Conservation (phyloP, 1,140 invertebrate species). For the Anthonomus grandis region DNA sequence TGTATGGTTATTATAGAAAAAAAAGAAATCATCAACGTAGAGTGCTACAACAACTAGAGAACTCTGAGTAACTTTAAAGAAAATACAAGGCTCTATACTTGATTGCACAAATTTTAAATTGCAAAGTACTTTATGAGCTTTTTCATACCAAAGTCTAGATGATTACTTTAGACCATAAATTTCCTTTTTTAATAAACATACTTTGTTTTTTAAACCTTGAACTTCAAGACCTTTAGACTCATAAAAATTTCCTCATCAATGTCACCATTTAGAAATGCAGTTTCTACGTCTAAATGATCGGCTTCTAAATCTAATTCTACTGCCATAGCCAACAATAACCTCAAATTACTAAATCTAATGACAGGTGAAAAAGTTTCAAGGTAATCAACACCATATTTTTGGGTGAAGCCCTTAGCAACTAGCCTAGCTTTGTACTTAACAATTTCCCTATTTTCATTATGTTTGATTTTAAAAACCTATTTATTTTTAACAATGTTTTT, state of each 20-base stretch:
- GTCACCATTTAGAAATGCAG: conserved; percentile 46
- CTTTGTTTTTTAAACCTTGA: conserved; percentile 38
- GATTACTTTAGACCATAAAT: no score
- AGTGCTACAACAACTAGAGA: conserved; percentile 33
- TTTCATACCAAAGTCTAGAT: conserved; percentile 37
- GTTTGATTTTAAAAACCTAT: conserved; percentile 45
- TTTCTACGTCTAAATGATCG: conserved; percentile 43
- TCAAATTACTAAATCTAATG: conserved; percentile 29
- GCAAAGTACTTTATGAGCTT: conserved; percentile 31
- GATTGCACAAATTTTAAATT: conserved; percentile 36
- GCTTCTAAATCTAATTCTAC: conserved; percentile 34
- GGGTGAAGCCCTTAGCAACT: no score
- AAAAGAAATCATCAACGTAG: conserved; percentile 15
- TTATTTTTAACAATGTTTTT: conserved; percentile 43
- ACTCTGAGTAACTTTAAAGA: conserved; percentile 32
- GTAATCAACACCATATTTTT: conserved; percentile 21
- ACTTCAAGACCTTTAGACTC: conserved; percentile 28
- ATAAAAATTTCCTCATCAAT: conserved; percentile 43
- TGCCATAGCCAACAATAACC: conserved; percentile 35
- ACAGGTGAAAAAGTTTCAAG: conserved; percentile 31
- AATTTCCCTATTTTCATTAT: conserved; percentile 30
- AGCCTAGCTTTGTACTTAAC: conserved; percentile 35
- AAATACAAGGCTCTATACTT: conserved; percentile 42
- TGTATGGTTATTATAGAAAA: conserved; percentile 16
- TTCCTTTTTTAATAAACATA: conserved; percentile 42